phyloP scores from a whole-genome alignment of 2,888 invertebrate genomes.

The Podabrus alpinus region DNA sequence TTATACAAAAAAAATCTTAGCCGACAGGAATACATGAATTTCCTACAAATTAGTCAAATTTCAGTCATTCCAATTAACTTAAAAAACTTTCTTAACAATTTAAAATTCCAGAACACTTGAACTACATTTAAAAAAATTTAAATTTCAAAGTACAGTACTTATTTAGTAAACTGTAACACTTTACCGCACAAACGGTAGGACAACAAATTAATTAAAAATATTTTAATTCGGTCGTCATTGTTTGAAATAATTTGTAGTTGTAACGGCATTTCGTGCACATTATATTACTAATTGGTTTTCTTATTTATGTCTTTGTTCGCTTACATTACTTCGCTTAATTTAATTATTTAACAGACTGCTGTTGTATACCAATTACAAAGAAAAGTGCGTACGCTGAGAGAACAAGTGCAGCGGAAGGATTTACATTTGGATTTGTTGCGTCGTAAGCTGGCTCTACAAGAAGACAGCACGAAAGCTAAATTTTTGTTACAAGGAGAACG shows the following conservation, averaged over 20 bases:
- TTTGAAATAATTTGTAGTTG: slow-evolving; percentile 16
- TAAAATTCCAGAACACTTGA: neutral
- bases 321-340: neutral
- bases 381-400: slow-evolving; percentile 81
- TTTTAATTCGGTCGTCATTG: slow-evolving; percentile 9
- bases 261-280: slow-evolving; percentile 17
- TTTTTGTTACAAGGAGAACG: slow-evolving; percentile 68
- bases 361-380: slow-evolving; percentile 90
- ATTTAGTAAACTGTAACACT: slow-evolving; percentile 13
- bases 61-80: neutral
- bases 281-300: neutral
- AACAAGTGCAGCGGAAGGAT: slow-evolving; percentile 90
- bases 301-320: no score
- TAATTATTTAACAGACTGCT: slow-evolving; percentile 64
- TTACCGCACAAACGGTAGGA: slow-evolving; percentile 8
- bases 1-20: neutral
- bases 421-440: slow-evolving; percentile 87
- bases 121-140: neutral
- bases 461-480: slow-evolving; percentile 70
- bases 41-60: neutral
- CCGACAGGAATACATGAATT: neutral
- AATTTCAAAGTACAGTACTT: neutral
- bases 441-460: slow-evolving; percentile 84
- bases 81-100: neutral
- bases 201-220: neutral